A percentile compares a stretch with the other conserved stretches of the same genome.
Conservation (phyloP, 2,888 invertebrate genomes). For the Caradrina kadenii region DNA sequence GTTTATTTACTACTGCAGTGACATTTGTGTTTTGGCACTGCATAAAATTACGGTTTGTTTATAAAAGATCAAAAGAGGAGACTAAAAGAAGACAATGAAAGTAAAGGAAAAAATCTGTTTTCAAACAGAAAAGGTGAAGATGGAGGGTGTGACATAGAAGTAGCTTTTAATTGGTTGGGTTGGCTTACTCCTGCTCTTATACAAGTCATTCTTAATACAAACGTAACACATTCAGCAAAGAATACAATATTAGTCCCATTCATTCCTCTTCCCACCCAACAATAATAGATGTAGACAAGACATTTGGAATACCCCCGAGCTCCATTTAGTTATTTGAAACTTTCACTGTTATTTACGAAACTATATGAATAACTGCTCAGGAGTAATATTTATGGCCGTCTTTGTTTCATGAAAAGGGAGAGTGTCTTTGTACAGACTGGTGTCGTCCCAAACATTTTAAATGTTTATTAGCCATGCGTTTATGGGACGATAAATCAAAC, state of each 20-base stretch:
- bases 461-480: slow-evolving; percentile 41
- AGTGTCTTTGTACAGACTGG: slow-evolving; percentile 31
- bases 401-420: slow-evolving; percentile 48
- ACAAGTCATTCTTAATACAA: neutral
- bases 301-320: slow-evolving; percentile 57
- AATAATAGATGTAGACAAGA: slow-evolving; percentile 41
- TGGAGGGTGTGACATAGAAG: neutral
- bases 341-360: slow-evolving; percentile 54
- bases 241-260: slow-evolving; percentile 25
- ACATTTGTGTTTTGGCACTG: neutral
- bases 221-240: slow-evolving; percentile 14
- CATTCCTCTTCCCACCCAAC: slow-evolving; percentile 20
- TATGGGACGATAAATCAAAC: slow-evolving; percentile 39
- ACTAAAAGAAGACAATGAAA: neutral
- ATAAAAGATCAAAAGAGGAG: neutral
- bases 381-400: slow-evolving; percentile 25
- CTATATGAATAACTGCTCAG: slow-evolving; percentile 31
- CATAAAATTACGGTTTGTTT: neutral
- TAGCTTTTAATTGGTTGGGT: neutral
- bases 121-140: neutral
- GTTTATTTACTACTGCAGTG: slow-evolving; percentile 2
- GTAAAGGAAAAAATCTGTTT: neutral
- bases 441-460: slow-evolving; percentile 36
- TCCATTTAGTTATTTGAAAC: slow-evolving; percentile 38
- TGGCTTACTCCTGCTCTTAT: neutral